Conservation (phyloP, 2,797 vertebrate genomes). For the Spheniscus humboldti region DNA sequence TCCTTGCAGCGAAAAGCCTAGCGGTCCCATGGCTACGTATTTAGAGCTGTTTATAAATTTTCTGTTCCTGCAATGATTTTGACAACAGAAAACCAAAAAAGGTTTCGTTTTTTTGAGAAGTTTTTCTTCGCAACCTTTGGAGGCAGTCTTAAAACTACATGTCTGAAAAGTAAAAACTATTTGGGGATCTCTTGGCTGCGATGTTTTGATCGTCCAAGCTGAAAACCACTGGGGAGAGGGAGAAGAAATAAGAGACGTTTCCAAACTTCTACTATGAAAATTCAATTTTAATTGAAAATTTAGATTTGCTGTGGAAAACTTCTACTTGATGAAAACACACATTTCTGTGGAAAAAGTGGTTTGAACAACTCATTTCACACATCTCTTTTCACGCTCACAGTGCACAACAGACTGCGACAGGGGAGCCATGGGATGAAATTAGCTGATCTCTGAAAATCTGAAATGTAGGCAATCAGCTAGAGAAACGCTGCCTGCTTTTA, state of each 20-base stretch:
- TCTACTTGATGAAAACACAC: not conserved
- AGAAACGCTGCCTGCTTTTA: not conserved
- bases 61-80: not conserved
- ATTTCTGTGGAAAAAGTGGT: not conserved
- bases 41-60: not conserved
- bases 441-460: not conserved
- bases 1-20: not conserved
- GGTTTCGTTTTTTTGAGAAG: not conserved
- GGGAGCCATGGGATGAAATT: not conserved
- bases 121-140: not conserved
- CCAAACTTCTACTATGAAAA: not conserved
- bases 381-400: not conserved
- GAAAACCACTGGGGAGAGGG: not conserved
- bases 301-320: not conserved
- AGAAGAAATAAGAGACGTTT: not conserved
- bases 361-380: not conserved
- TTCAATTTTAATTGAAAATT: not conserved
- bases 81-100: not conserved
- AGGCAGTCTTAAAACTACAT: not conserved
- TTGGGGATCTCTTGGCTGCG: not conserved
- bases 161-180: not conserved
- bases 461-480: not conserved
- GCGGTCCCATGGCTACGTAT: not conserved
- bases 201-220: not conserved
- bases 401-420: not conserved